A percentile compares a stretch with the other conserved stretches of the same genome.
phyloP scores from a whole-genome alignment of 2,113 vertebrate species.

The Limnothrissa miodon region DNA sequence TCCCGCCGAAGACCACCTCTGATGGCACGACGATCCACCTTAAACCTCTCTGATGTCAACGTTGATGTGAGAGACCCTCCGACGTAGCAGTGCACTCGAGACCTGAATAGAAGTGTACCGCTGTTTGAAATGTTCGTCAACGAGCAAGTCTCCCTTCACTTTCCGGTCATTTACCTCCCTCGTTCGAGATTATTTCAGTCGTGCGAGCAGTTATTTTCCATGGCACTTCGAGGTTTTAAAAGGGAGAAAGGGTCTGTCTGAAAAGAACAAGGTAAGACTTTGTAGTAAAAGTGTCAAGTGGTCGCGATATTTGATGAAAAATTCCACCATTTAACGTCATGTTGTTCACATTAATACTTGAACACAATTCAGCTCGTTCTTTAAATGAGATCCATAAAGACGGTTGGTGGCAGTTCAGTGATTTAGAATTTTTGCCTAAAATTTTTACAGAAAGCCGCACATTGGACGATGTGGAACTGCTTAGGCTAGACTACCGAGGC shows the following conservation, averaged over 20 bases:
- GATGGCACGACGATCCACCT: constrained; percentile 40
- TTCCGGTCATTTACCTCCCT: constrained; percentile 45
- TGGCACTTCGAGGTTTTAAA: constrained; percentile 41
- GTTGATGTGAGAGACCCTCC: constrained; percentile 45
- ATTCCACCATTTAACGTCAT: background rate
- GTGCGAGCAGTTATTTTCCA: constrained; percentile 27
- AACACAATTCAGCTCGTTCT: background rate
- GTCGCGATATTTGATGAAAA: constrained; percentile 16
- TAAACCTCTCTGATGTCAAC: constrained; percentile 59
- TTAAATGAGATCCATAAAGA: background rate
- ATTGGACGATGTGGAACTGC: background rate
- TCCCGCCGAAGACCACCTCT: background rate
- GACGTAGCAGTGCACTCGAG: constrained; percentile 42
- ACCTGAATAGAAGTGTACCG: constrained; percentile 32
- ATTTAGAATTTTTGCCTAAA: background rate
- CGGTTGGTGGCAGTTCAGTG: background rate
- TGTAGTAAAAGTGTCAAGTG: constrained; percentile 11
- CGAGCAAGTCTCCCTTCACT: constrained; percentile 50
- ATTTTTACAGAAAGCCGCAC: background rate
- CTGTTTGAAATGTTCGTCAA: constrained; percentile 49
- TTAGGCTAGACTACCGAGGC: background rate
- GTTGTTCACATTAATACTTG: background rate
- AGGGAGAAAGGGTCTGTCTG: constrained; percentile 38
- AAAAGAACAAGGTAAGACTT: constrained; percentile 58
- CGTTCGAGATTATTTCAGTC: constrained; percentile 47